Base-by-base conservation (phyloP, 2,888 invertebrate genomes). In the Prostheceraeus crozeri region DNA sequence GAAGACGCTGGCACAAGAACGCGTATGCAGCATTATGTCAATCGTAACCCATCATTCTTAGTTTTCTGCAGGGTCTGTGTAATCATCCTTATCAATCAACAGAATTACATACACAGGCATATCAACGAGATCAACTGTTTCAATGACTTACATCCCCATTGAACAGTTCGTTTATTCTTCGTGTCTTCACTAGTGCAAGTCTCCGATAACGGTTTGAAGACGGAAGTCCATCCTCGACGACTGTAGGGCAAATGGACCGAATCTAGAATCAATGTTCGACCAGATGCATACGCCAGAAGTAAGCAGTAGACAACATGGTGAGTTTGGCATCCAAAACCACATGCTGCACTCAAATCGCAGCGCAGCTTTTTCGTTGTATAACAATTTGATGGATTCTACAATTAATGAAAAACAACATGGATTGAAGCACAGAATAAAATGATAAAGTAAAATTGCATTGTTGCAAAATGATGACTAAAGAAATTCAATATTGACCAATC, bases 251-350 rank as follows among this genome's bases (percentile, higher is more conserved):
- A 51, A 35, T 36, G 35, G 31, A 87, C 85, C 0, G 90, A 89
- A 77, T 91, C 87, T 36, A 99, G 79, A 67, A 98, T 85, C 62
- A 98, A 78, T 0, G 94, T 94, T 54, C 96, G 79, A 71, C 89
- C 84, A 0, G 90, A 89, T 0, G 90, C 93, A 75, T 93, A 94
- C 1, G 94, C 93, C 67, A 93, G 86, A 72, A 94, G 84, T 67
- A 96, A 84, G 75, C 96, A 98, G 77, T 96, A 98, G 10, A 88
- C 87, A 56, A 88, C 86, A 77, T 98, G 96, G 79, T 98, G 98
- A 16, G 98, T 79, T 78, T 98, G 96, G 72, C 98, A 98, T 10
- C 98, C 98, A 77, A 90, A 98, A 11, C 98, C 98, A 77, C 98
- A 98, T 54, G 94, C 93, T 82, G 96, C 98, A 78, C 96, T 96